Evolutionary conservation across 2,113 vertebrate genomes (phyloP).

Genomic region (Pagrus major): DNA sequence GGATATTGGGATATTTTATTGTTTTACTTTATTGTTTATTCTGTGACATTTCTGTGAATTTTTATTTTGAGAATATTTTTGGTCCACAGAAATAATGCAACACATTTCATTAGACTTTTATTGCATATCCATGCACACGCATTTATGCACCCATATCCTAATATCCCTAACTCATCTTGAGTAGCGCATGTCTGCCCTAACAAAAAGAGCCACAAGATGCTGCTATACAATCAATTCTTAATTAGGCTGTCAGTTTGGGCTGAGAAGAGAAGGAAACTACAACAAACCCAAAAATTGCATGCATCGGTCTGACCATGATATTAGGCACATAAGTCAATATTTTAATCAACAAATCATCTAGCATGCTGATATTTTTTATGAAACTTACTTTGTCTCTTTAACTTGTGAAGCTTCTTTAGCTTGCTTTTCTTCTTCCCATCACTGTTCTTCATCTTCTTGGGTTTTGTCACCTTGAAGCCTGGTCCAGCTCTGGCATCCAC

Average conservation of each 20-base stretch:
- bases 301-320: not conserved
- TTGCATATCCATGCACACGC: too few relatives aligned
- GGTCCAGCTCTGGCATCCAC: slow-evolving; percentile 88
- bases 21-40: too few relatives aligned
- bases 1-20: too few relatives aligned
- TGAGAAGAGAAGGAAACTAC: not conserved
- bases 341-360: too few relatives aligned
- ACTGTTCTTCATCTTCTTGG: slow-evolving; percentile 85
- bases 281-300: not conserved
- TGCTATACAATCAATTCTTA: slow-evolving; percentile 21
- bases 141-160: too few relatives aligned
- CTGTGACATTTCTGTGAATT: too few relatives aligned
- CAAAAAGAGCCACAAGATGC: slow-evolving; percentile 42
- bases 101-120: too few relatives aligned
- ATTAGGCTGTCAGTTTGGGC: not conserved
- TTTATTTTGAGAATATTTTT: too few relatives aligned
- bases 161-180: too few relatives aligned
- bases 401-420: slow-evolving; percentile 84
- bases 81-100: too few relatives aligned
- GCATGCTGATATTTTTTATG: not conserved
- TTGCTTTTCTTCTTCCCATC: slow-evolving; percentile 87
- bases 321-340: too few relatives aligned
- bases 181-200: too few relatives aligned
- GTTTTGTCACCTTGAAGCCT: slow-evolving; percentile 87
- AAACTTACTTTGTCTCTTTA: slow-evolving; percentile 86